Conservation (phyloP, 2,888 invertebrate genomes). For the Drosophila affinis region DNA sequence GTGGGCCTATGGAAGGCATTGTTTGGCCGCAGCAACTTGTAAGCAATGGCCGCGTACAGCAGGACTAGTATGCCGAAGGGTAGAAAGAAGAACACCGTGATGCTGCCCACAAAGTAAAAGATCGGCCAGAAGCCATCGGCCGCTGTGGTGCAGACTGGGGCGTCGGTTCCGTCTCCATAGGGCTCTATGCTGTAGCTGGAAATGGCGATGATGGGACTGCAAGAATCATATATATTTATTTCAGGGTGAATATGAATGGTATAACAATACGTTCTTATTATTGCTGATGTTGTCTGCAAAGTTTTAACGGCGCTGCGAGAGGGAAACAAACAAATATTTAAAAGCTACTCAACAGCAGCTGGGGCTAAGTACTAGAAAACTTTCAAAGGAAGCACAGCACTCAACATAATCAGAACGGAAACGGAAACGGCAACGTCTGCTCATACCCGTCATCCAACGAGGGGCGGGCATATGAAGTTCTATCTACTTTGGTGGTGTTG, state of each 20-base stretch:
- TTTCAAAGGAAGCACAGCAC: conserved; percentile 54
- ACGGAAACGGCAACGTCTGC: conserved; percentile 65
- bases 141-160: conserved; percentile 92
- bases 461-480: conserved; percentile 3
- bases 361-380: conserved; percentile 34
- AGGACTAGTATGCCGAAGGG: conserved; percentile 92
- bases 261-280: conserved; percentile 5
- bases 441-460: conserved; percentile 43
- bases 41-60: conserved; percentile 93
- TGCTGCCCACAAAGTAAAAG: conserved; percentile 91
- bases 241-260: conserved; percentile 13
- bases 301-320: conserved; percentile 47
- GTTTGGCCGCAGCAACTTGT: conserved; percentile 89
- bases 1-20: conserved; percentile 72
- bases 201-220: conserved; percentile 93
- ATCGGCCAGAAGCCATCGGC: conserved; percentile 91
- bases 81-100: conserved; percentile 92
- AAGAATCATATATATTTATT: conserved; percentile 42
- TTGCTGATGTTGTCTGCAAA: conserved; percentile 61
- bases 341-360: conserved; percentile 54
- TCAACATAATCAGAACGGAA: conserved; percentile 73
- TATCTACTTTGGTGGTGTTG: conserved; percentile 29
- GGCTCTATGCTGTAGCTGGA: conserved; percentile 90
- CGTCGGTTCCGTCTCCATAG: conserved; percentile 88
- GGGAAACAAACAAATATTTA: conserved; percentile 56